A percentile compares a stretch with the other conserved stretches of the same genome.
Conservation (phyloP, 2,888 invertebrate species). For the Syrista parreyssii region DNA sequence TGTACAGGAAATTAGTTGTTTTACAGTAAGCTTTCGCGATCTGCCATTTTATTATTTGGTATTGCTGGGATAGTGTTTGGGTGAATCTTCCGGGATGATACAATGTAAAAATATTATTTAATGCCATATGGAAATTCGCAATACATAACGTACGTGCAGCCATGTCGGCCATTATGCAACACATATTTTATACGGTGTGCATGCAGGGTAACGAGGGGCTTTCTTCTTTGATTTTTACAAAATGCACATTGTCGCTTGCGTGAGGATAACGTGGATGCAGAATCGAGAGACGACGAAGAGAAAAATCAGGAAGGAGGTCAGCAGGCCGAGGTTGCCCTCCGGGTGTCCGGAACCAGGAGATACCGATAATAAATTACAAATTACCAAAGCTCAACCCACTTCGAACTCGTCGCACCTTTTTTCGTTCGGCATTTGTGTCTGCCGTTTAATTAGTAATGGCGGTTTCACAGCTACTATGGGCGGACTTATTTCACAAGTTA, state of each 20-base stretch:
- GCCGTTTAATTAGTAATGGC: neutral
- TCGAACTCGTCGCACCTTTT: conserved; percentile 5
- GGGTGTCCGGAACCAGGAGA: conserved; percentile 21
- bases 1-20: conserved; percentile 9
- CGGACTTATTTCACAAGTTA: neutral
- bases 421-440: neutral
- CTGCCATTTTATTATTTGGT: neutral
- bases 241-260: neutral
- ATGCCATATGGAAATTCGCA: neutral
- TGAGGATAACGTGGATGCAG: neutral
- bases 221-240: neutral
- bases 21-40: neutral
- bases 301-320: conserved; percentile 35
- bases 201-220: neutral
- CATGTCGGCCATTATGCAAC: neutral
- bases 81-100: neutral
- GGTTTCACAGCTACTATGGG: neutral
- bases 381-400: conserved; percentile 36
- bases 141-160: neutral
- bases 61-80: neutral
- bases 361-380: conserved; percentile 37
- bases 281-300: neutral
- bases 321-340: conserved; percentile 32
- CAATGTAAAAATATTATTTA: neutral
- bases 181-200: neutral